phyloP scores from a whole-genome alignment of 2,888 invertebrate genomes.

The Heliconius aoede region DNA sequence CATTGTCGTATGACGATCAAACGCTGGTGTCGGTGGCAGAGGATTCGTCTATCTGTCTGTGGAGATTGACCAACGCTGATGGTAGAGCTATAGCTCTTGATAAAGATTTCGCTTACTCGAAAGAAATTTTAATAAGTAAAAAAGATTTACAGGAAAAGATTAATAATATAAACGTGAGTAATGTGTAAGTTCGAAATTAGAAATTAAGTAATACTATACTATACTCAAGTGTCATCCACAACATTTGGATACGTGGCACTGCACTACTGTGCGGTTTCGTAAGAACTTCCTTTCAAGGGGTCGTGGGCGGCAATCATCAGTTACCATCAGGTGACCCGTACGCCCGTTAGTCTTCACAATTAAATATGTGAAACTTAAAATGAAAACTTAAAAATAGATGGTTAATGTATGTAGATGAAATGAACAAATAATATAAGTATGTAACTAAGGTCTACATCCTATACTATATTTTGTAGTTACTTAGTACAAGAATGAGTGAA shows the following conservation, averaged over 20 bases:
- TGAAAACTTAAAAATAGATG: background rate
- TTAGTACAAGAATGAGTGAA: constrained; percentile 90
- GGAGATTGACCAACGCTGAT: constrained; percentile 90
- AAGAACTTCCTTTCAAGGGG: no score
- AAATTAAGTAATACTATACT: background rate
- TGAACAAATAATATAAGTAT: background rate
- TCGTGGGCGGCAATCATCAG: no score
- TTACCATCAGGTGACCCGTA: no score
- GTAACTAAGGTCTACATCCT: background rate
- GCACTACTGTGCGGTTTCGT: no score
- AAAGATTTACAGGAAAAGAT: constrained; percentile 91
- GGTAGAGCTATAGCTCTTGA: constrained; percentile 88
- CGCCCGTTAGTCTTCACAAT: background rate
- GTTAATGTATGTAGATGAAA: background rate
- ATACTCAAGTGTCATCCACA: background rate
- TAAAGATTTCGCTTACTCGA: constrained; percentile 89
- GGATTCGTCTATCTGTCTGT: constrained; percentile 92
- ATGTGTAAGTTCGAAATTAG: constrained; percentile 1
- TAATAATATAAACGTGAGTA: constrained; percentile 77
- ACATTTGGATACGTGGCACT: no score
- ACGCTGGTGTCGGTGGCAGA: constrained; percentile 88
- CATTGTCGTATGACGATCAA: constrained; percentile 91
- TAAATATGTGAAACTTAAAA: background rate
- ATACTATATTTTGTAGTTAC: constrained; percentile 64
- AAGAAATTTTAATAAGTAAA: constrained; percentile 92